Base-by-base conservation (phyloP, 2,113 vertebrate species). In the Tangachromis dhanisi region DNA sequence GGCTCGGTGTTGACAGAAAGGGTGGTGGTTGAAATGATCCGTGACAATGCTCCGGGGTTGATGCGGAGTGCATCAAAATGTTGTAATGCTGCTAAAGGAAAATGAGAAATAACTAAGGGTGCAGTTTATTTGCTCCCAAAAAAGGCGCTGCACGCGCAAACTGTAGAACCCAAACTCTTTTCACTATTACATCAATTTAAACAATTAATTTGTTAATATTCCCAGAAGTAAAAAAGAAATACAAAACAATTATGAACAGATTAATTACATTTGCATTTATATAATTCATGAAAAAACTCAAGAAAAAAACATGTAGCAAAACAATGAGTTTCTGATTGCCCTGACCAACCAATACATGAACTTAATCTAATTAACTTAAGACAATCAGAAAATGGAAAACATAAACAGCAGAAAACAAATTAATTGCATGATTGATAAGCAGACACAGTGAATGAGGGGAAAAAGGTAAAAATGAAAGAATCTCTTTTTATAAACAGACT, bases 11-110 rank as follows among this genome's bases (percentile, higher is more conserved):
- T 81, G 88, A 90, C 79, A 87, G 59, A 81, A 29, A 47, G 49
- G 76, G 73, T 55, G 3, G 63, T 3, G 73, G 83, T 14, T 73
- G 89, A 93, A 90, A 85, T 86, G 84, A 93, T 87, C 82, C 80
- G 45, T 76, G 83, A 76, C 88, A 12, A 53, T 55, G 80, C 83
- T 90, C 45, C 10, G 0, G 31, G 57, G 84, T 9, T 4, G 87
- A 81, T 47, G 71, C 6, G 47, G 73, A 81, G 71, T 16, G 12
- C 90, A 86, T 88, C 81, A 86, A 87, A 89, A 80, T 86, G 81
- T 68, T 40, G 68, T 71, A 19, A 33, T 19, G 13, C 55, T 9
- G 68, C 80, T 88, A 45, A 87, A 59, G 45, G 24, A 68, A 49
- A 80, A 83, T 26, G 71, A 47, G 40, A 76, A 76, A 73, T 10